phyloP scores from a whole-genome alignment of 2,888 invertebrate species.

The Spisula solida region DNA sequence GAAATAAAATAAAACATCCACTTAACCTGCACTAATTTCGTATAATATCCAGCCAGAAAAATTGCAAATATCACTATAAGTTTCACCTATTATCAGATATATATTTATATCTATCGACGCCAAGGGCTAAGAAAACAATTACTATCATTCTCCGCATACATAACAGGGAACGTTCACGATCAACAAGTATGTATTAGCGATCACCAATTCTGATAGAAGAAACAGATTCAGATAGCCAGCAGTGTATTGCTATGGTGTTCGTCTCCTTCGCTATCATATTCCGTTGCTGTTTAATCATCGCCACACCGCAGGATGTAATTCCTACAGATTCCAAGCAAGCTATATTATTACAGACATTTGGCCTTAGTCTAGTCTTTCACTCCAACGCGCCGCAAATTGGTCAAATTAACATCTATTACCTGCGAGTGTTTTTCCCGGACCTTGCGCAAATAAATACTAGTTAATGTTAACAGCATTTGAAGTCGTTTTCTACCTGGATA shows the following conservation, averaged over 20 bases:
- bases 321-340: not conserved
- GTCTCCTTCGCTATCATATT: not conserved
- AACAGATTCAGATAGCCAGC: not conserved
- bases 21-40: not conserved
- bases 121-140: slow-evolving; percentile 19
- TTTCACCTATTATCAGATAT: not conserved
- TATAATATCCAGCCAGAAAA: slow-evolving; percentile 2
- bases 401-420: not conserved
- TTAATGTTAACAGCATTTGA: not conserved
- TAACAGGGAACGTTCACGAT: not conserved
- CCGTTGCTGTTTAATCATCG: slow-evolving; percentile 1
- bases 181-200: slow-evolving; percentile 12
- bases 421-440: not conserved
- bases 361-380: not conserved
- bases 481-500: not conserved
- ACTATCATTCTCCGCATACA: slow-evolving; percentile 12
- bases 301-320: not conserved
- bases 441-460: not conserved
- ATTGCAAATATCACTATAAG: slow-evolving; percentile 13
- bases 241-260: not conserved
- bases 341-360: not conserved
- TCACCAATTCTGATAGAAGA: slow-evolving; percentile 4
- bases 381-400: not conserved
- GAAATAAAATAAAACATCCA: not conserved
- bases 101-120: not conserved